These are phyloP conservation scores for Andrena trimmerana DNA, from an alignment of 2,888 invertebrate genomes.

Conservation along the genomic window DNA sequence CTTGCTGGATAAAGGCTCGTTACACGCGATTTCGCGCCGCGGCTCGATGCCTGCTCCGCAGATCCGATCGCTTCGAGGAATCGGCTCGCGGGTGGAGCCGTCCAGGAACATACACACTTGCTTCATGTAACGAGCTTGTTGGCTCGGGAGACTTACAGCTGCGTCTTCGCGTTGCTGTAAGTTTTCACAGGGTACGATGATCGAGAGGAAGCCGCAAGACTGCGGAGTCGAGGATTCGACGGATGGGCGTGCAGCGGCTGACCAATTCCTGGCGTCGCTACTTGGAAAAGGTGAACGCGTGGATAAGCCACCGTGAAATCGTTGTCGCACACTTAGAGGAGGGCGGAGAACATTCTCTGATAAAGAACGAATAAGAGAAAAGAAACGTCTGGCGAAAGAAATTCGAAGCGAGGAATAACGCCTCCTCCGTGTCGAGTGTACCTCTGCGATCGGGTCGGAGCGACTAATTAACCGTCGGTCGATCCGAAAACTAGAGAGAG, in stretches of 20 bases:
- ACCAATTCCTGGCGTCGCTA: slow-evolving; percentile 45
- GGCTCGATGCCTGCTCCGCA: not conserved
- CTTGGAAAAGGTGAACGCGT: slow-evolving; percentile 51
- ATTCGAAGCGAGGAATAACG: slow-evolving; percentile 14
- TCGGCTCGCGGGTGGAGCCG: not conserved
- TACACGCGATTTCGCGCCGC: not conserved
- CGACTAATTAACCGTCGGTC: slow-evolving; percentile 28
- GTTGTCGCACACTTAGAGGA: not conserved
- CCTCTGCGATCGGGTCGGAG: not conserved
- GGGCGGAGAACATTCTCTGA: not conserved
- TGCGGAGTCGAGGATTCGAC: too few relatives aligned
- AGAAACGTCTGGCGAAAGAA: slow-evolving; percentile 21
- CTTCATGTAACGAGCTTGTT: too few relatives aligned
- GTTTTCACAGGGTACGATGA: not conserved
- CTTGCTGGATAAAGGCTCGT: slow-evolving; percentile 64
- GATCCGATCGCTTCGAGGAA: slow-evolving; percentile 2
- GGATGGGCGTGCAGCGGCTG: slow-evolving; percentile 18
- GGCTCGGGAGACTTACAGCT: too few relatives aligned
- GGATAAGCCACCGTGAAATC: slow-evolving; percentile 56
- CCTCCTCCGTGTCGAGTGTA: not conserved
- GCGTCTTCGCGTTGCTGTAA: not conserved
- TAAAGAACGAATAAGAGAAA: slow-evolving; percentile 6
- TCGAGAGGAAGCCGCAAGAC: not conserved
- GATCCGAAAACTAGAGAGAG: slow-evolving; percentile 17
- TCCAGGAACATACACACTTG: too few relatives aligned